phyloP scores from a whole-genome alignment of 2,888 invertebrate genomes.

The Troides aeacus region DNA sequence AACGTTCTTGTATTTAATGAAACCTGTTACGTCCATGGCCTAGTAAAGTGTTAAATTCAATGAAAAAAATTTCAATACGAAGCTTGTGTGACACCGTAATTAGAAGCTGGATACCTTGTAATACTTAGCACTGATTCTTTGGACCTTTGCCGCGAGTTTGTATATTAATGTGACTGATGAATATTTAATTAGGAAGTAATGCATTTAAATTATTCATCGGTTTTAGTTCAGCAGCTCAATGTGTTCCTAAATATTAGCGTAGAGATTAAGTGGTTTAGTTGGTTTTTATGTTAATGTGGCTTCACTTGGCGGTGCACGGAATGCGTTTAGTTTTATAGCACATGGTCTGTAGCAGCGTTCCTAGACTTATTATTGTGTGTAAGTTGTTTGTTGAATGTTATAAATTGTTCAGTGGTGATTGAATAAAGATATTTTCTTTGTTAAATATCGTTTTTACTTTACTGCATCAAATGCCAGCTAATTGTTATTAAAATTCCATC shows the following conservation, averaged over 20 bases:
- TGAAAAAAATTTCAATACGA: too few species aligned
- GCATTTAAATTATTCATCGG: slow-evolving; percentile 3
- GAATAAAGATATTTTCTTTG: slow-evolving; percentile 57
- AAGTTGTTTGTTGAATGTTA: slow-evolving; percentile 46
- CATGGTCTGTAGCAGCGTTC: too few species aligned
- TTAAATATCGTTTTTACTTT: slow-evolving; percentile 43
- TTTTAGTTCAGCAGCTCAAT: slow-evolving; percentile 10
- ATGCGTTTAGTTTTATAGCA: not conserved
- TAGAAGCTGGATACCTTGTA: not conserved
- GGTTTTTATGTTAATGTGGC: slow-evolving; percentile 7
- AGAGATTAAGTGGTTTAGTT: slow-evolving; percentile 14
- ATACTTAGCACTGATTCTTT: not conserved
- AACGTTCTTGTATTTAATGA: too few species aligned
- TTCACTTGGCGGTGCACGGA: not conserved
- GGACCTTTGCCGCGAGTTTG: not conserved
- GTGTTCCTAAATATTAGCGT: slow-evolving; percentile 21
- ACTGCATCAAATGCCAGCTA: not conserved
- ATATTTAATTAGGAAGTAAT: slow-evolving; percentile 9
- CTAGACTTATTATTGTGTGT: too few species aligned
- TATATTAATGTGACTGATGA: not conserved
- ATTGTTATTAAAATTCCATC: too few species aligned
- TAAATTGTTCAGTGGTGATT: slow-evolving; percentile 54
- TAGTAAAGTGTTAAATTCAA: too few species aligned
- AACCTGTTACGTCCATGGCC: too few species aligned
- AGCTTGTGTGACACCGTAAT: too few species aligned